phyloP scores from a whole-genome alignment of 2,888 invertebrate genomes.

The Metacarcinus magister region DNA sequence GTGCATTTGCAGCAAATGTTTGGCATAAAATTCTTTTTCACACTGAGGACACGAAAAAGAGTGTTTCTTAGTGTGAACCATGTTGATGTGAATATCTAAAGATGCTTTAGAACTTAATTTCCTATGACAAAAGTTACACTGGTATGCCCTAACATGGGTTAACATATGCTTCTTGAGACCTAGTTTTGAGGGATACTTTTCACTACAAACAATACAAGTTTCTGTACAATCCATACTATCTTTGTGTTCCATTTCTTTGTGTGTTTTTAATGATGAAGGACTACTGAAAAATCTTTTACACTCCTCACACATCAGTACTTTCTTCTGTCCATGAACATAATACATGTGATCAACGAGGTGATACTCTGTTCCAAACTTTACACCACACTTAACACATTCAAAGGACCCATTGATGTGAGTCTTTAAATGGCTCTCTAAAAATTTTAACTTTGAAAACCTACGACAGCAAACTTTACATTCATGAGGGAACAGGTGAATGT shows the following conservation, averaged over 20 bases:
- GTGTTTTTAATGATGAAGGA: slow-evolving; percentile 72
- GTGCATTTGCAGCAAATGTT: slow-evolving; percentile 78
- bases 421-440: slow-evolving; percentile 75
- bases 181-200: slow-evolving; percentile 72
- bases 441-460: slow-evolving; percentile 72
- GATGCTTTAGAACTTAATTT: slow-evolving; percentile 75
- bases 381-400: slow-evolving; percentile 73
- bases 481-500: slow-evolving; percentile 74
- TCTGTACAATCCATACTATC: slow-evolving; percentile 70
- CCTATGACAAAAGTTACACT: slow-evolving; percentile 68
- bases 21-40: slow-evolving; percentile 75
- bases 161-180: slow-evolving; percentile 76
- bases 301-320: slow-evolving; percentile 72
- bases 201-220: slow-evolving; percentile 67
- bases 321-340: slow-evolving; percentile 78
- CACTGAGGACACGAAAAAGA: slow-evolving; percentile 72
- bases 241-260: slow-evolving; percentile 77
- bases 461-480: slow-evolving; percentile 75
- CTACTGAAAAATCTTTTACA: slow-evolving; percentile 74
- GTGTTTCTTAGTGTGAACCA: slow-evolving; percentile 75
- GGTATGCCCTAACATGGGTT: slow-evolving; percentile 63
- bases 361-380: slow-evolving; percentile 75
- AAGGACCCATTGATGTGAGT: slow-evolving; percentile 71
- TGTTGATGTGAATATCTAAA: slow-evolving; percentile 75
- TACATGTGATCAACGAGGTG: slow-evolving; percentile 78